Evolutionary conservation across 35 echinoderm and acorn worm genomes (phyloP), one percentile per base, ranked within the genome.

Genomic region (Lytechinus pictus): DNA sequence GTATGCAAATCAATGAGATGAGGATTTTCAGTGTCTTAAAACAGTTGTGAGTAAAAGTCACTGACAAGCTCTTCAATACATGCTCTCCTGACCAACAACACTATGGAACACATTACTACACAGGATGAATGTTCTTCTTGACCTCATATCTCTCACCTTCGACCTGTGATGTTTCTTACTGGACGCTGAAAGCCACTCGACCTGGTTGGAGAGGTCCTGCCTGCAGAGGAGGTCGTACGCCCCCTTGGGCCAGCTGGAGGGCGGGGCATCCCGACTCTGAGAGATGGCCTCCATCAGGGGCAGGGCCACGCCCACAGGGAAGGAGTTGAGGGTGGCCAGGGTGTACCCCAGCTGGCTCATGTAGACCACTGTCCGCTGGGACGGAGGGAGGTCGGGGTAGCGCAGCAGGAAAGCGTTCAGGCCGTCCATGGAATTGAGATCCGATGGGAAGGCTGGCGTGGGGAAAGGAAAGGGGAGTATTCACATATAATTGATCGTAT

Each of bases 191-290:
- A 93, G 55, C 92, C 92, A 93, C 72, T 96, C 95, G 13, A 94
- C 95, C 91, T 99, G 97, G 14, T 58, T 95, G 1, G 97, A 97
- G 2, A 99, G 93, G 96, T 99, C 98, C 71, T 99, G 96, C 52
- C 98, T 95, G 13, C 96, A 95, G 14, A 99, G 95, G 19, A 99
- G 95, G 24, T 92, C 91, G 57, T 99, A 99, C 12, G 98, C 98
- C 5, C 94, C 95, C 94, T 99, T 96, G 9, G 98, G 96, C 98
- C 98, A 99, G 55, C 95, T 95, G 52, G 89, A 95, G 0, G 96
- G 98, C 14, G 98, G 98, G 10, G 95, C 97, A 27, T 97, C 96
- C 89, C 95, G 89, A 54, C 97, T 96, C 24, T 95, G 90, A 54
- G 93, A 94, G 79, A 99, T 95, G 11, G 97, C 98, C 52, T 99